A percentile compares a stretch with the other conserved stretches of the same genome.
phyloP scores from a whole-genome alignment of 23 tunicate genomes.

The Styela plicata region DNA sequence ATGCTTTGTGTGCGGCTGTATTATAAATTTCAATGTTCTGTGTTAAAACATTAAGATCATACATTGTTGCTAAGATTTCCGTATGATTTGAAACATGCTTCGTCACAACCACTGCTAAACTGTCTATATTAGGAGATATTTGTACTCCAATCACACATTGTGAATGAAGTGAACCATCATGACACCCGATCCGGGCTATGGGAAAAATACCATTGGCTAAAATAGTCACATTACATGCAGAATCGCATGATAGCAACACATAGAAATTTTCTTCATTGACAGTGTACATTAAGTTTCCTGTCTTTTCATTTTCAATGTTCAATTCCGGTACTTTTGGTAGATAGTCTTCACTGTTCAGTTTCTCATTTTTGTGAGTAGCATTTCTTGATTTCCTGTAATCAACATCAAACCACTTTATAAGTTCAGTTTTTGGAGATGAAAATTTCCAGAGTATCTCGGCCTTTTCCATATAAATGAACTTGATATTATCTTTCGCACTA shows the following conservation, averaged over 20 bases:
- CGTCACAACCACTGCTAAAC: background rate
- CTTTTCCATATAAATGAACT: slow-evolving; percentile 71
- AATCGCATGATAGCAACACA: slow-evolving; percentile 5
- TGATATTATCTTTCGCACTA: slow-evolving; percentile 34
- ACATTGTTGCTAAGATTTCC: background rate
- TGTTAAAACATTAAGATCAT: background rate
- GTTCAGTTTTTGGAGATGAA: background rate
- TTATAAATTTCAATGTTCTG: background rate
- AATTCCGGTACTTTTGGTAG: slow-evolving; percentile 16
- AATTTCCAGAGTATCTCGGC: slow-evolving; percentile 39
- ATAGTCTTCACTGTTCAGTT: slow-evolving; percentile 13
- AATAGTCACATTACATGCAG: slow-evolving; percentile 1
- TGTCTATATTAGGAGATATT: background rate
- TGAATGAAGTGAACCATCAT: background rate
- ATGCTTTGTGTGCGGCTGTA: slow-evolving; percentile 55
- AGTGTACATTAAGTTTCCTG: background rate
- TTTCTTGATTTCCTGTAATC: background rate
- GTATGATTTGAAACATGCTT: background rate
- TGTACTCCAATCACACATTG: background rate
- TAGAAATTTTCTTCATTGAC: background rate
- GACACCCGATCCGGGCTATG: background rate
- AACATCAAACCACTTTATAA: slow-evolving; percentile 51
- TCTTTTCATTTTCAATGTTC: background rate
- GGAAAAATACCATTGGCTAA: slow-evolving; percentile 28
- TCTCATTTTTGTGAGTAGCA: background rate